Base-by-base conservation (phyloP, 2,113 vertebrate species). In the Ctenomys sociabilis region DNA sequence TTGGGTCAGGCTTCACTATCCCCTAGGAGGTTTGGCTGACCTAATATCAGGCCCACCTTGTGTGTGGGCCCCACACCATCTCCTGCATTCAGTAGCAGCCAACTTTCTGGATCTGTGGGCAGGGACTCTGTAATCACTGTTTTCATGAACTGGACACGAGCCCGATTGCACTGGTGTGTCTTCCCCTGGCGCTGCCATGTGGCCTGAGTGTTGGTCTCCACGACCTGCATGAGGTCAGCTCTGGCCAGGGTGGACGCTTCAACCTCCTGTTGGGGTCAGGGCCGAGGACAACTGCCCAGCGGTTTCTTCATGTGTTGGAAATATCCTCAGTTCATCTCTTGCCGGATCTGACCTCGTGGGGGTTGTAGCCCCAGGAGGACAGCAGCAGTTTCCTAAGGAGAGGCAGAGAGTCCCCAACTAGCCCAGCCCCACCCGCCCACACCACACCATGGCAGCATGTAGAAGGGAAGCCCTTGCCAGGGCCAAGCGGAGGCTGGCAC, bases 201-300 rank as follows among this genome's bases (percentile, higher is more conserved):
- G 11, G 40, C 3, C 2, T 24, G 11, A 35, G 5, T 28, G 30
- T 19, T 45, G 21, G 37, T 32, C 6, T 12, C 78, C 0, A 0
- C 2, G 0, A 11, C 37, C n/a, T 1, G 9, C 1, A 0, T 30
- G 3, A 2, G 30, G 8, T 19, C 24, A 5, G 0, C 72, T 7
- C 70, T 2, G 28, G 61, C 24, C 0, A 54, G 4, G 0, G 19
- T 88, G 22, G 75, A 59, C 30, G 22, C 64, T 30, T 57, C 35
- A 1, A 35, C 19, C 10, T 8, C 12, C 0, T 85, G 73, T 40
- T n/a, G 54, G 28, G 83, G 90, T 91, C 40, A 57, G 94, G 72
- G 66, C 49, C 43, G 24, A 72, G 21, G 43, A 90, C 35, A 1
- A 17, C 3, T n/a, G 30, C 11, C 57, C 52, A n/a, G 32, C 35